A percentile compares a stretch with the other conserved stretches of the same genome.
These are phyloP conservation scores for Ormyrus labotus DNA, from an alignment of 2,888 invertebrate genomes.

Conservation along the genomic window DNA sequence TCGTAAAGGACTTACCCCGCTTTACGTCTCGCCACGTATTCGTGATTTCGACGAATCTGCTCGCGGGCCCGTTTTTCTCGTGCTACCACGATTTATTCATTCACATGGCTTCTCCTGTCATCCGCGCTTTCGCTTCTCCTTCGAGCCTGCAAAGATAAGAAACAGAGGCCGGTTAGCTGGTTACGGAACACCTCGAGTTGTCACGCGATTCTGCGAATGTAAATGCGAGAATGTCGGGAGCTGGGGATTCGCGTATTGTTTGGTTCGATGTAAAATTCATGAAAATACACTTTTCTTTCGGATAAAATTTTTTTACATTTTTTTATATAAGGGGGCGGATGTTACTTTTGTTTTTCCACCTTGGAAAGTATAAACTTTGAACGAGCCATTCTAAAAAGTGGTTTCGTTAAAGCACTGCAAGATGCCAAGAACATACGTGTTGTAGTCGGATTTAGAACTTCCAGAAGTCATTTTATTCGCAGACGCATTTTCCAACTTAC, in stretches of 20 bases:
- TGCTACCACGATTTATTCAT: slow-evolving; percentile 38
- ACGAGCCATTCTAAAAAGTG: too few species aligned
- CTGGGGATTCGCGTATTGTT: too few species aligned
- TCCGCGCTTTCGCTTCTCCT: not conserved
- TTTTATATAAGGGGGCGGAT: too few species aligned
- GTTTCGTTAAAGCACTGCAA: not conserved
- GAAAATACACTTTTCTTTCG: too few species aligned
- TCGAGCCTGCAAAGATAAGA: not conserved
- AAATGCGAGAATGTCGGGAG: too few species aligned
- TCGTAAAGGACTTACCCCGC: slow-evolving; percentile 67
- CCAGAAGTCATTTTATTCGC: not conserved
- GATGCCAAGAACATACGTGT: not conserved
- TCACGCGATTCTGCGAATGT: too few species aligned
- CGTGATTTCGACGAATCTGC: slow-evolving; percentile 71
- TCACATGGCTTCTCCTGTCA: slow-evolving; percentile 38
- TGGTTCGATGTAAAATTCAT: too few species aligned
- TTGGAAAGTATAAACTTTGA: too few species aligned
- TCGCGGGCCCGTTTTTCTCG: slow-evolving; percentile 47
- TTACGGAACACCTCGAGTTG: too few species aligned
- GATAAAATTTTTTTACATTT: too few species aligned
- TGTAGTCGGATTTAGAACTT: not conserved
- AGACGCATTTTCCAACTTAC: not conserved
- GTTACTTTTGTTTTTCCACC: too few species aligned
- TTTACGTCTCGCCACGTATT: slow-evolving; percentile 73
- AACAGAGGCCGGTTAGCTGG: not conserved